These are phyloP conservation scores for Megalops atlanticus DNA, from an alignment of 2,113 vertebrate genomes.

Conservation along the genomic window DNA sequence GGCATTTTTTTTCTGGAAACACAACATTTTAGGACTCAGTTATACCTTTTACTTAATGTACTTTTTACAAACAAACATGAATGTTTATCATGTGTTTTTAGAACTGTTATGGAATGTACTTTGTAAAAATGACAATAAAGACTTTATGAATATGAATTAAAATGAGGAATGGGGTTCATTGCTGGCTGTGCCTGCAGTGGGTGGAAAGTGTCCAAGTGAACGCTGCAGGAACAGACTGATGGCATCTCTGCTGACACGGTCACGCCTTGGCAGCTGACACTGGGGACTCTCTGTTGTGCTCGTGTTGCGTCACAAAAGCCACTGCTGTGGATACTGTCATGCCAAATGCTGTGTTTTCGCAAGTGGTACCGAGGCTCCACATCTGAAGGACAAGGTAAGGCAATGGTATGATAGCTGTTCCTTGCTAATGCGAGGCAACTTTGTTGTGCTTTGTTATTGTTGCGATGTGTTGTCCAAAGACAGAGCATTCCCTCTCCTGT, in stretches of 20 bases:
- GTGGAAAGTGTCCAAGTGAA: not conserved
- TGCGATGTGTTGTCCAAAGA: not conserved
- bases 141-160: not conserved
- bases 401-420: not conserved
- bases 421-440: not conserved
- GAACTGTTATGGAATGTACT: not conserved
- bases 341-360: not conserved
- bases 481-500: not conserved
- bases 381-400: not conserved
- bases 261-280: not conserved
- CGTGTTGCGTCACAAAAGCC: not conserved
- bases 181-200: not conserved
- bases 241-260: not conserved
- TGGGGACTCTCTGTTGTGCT: not conserved
- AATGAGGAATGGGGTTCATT: not conserved
- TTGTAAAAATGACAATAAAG: constrained; percentile 17
- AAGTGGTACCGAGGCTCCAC: not conserved
- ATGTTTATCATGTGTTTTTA: constrained; percentile 12
- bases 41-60: not conserved
- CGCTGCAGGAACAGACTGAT: not conserved
- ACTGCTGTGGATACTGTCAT: not conserved
- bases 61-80: not conserved
- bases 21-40: not conserved
- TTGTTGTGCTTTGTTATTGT: not conserved
- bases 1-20: constrained; percentile 2